Evolutionary conservation across 2,113 vertebrate genomes (phyloP).

Genomic region (Corvus hawaiiensis): DNA sequence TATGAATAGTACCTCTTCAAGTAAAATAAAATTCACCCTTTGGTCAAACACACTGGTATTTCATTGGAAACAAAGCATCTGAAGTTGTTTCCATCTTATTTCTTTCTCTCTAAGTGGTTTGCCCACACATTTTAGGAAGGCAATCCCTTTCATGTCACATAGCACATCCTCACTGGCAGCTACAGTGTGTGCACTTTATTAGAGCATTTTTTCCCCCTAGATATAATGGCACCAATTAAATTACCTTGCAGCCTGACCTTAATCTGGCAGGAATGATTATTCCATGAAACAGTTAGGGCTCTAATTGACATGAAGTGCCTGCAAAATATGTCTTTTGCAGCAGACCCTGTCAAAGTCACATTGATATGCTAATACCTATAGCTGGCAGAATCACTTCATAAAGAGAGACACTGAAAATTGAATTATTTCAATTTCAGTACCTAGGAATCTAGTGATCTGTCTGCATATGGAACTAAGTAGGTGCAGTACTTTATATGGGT

Average conservation of each 20-base stretch:
- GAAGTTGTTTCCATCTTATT: slow-evolving; percentile 40
- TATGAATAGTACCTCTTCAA: not conserved
- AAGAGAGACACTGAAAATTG: slow-evolving; percentile 82
- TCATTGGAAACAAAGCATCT: slow-evolving; percentile 52
- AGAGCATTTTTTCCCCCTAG: slow-evolving; percentile 71
- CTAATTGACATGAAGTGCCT: slow-evolving; percentile 86
- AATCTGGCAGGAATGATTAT: slow-evolving; percentile 85
- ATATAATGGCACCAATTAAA: slow-evolving; percentile 86
- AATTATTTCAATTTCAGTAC: slow-evolving; percentile 85
- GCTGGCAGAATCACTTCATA: slow-evolving; percentile 82
- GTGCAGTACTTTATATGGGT: slow-evolving; percentile 78
- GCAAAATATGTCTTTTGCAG: slow-evolving; percentile 84
- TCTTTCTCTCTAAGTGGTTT: slow-evolving; percentile 52
- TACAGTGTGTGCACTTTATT: slow-evolving; percentile 76
- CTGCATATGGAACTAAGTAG: slow-evolving; percentile 82
- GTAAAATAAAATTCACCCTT: slow-evolving; percentile 27
- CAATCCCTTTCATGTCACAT: slow-evolving; percentile 64
- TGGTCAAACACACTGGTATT: slow-evolving; percentile 38
- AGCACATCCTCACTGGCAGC: slow-evolving; percentile 69
- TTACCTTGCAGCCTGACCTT: slow-evolving; percentile 82
- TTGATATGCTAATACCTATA: slow-evolving; percentile 86
- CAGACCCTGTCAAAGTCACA: slow-evolving; percentile 82
- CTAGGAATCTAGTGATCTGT: slow-evolving; percentile 83
- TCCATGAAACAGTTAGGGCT: slow-evolving; percentile 82
- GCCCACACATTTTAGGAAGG: slow-evolving; percentile 48